Evolutionary conservation across 1,140 invertebrate genomes (phyloP).

Genomic region (Panonychus citri): DNA sequence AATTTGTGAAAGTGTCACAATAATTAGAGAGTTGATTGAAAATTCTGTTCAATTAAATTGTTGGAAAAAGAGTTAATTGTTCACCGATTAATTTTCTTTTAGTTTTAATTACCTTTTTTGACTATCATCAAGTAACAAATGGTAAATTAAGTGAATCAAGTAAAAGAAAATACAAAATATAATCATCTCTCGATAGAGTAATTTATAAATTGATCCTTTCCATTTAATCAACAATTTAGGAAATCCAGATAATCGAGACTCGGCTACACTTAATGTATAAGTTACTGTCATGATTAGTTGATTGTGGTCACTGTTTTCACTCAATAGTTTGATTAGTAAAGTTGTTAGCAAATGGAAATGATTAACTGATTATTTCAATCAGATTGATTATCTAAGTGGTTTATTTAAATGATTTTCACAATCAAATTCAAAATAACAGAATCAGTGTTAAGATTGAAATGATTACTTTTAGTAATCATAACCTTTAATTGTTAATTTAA

Average conservation of each 20-base stretch:
- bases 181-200: slow-evolving; percentile 18
- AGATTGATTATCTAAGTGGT: too few relatives aligned
- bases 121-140: slow-evolving; percentile 13
- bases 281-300: slow-evolving; percentile 21
- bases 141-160: slow-evolving; percentile 15
- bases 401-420: too few relatives aligned
- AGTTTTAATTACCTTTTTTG: slow-evolving; percentile 15
- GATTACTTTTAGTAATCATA: too few relatives aligned
- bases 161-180: slow-evolving; percentile 17
- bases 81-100: background rate
- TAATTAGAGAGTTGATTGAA: slow-evolving; percentile 52
- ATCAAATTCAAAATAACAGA: too few relatives aligned
- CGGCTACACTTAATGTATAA: slow-evolving; percentile 19
- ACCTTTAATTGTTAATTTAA: too few relatives aligned
- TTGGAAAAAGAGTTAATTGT: background rate
- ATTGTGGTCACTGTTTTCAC: too few relatives aligned
- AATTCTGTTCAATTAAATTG: slow-evolving; percentile 21
- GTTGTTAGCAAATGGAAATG: too few relatives aligned
- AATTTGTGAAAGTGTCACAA: slow-evolving; percentile 46
- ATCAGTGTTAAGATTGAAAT: too few relatives aligned
- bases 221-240: slow-evolving; percentile 18
- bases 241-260: slow-evolving; percentile 18
- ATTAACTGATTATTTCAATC: too few relatives aligned
- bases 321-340: too few relatives aligned
- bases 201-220: slow-evolving; percentile 19